A percentile compares a stretch with the other conserved stretches of the same genome.
These are phyloP conservation scores for Nycticryphes semicollaris DNA, from an alignment of 2,113 vertebrate genomes.

Conservation along the genomic window DNA sequence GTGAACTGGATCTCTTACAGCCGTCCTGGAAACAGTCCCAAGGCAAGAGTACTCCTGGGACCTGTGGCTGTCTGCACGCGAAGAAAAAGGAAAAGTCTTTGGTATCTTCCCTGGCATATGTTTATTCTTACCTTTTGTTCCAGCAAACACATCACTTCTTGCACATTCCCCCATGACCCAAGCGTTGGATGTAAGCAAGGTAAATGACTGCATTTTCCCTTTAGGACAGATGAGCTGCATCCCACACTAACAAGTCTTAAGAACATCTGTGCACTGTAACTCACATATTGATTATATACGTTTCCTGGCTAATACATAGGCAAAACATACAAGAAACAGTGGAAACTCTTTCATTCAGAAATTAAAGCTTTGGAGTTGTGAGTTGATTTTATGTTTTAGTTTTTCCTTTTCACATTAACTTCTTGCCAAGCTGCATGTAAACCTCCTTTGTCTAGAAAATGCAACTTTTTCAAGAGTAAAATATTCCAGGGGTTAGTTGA, in stretches of 20 bases:
- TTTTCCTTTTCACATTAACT: constrained; percentile 28
- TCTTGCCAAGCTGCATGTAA: constrained; percentile 53
- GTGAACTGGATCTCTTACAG: not conserved
- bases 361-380: constrained; percentile 77
- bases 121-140: not conserved
- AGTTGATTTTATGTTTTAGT: constrained; percentile 58
- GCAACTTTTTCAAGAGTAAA: not conserved
- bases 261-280: not conserved
- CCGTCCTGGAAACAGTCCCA: not conserved
- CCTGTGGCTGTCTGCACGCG: not conserved
- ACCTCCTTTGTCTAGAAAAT: constrained; percentile 51
- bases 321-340: constrained; percentile 62
- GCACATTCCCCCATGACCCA: not conserved
- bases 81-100: not conserved
- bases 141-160: not conserved
- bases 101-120: not conserved
- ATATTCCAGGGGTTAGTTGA: constrained; percentile 33
- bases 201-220: not conserved
- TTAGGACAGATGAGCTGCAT: not conserved
- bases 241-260: not conserved
- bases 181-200: not conserved
- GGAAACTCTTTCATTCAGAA: constrained; percentile 78
- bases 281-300: not conserved
- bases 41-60: not conserved
- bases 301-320: constrained; percentile 51